Percentiles rank a stretch among this genome's conserved stretches.
Conservation (phyloP, 2,888 invertebrate genomes). For the Philopedon plagiatum region DNA sequence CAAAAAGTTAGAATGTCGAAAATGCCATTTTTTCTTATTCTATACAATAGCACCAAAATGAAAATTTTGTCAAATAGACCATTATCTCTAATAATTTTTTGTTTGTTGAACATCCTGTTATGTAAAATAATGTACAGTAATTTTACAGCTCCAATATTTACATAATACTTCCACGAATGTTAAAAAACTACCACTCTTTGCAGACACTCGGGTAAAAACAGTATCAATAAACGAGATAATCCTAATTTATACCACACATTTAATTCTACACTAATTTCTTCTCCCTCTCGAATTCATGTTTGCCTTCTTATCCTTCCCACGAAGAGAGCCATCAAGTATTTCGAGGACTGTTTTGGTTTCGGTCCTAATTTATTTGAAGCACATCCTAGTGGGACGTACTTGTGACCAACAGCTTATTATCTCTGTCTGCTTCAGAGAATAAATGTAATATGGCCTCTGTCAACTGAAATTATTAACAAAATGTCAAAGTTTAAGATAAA, state of each 20-base stretch:
- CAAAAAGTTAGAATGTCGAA: too few relatives aligned
- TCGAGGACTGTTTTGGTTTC: slow-evolving; percentile 12
- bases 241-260: neutral
- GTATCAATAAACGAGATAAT: neutral
- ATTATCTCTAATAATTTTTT: too few relatives aligned
- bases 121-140: too few relatives aligned
- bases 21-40: too few relatives aligned
- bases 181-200: too few relatives aligned
- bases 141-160: too few relatives aligned
- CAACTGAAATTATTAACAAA: slow-evolving; percentile 6
- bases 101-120: too few relatives aligned
- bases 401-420: slow-evolving; percentile 12
- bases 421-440: neutral
- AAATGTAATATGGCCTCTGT: slow-evolving; percentile 10
- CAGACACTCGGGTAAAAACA: neutral
- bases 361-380: slow-evolving; percentile 6
- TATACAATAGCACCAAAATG: too few relatives aligned
- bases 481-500: slow-evolving; percentile 6
- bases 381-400: slow-evolving; percentile 3
- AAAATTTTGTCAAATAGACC: too few relatives aligned
- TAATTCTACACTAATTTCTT: neutral
- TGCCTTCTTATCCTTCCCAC: neutral
- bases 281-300: neutral
- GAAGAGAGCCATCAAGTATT: slow-evolving; percentile 5
- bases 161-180: too few relatives aligned